Evolutionary conservation across 2,113 vertebrate species (phyloP), one percentile per base, ranked within the genome.

Genomic region (Dissostichus mawsoni): DNA sequence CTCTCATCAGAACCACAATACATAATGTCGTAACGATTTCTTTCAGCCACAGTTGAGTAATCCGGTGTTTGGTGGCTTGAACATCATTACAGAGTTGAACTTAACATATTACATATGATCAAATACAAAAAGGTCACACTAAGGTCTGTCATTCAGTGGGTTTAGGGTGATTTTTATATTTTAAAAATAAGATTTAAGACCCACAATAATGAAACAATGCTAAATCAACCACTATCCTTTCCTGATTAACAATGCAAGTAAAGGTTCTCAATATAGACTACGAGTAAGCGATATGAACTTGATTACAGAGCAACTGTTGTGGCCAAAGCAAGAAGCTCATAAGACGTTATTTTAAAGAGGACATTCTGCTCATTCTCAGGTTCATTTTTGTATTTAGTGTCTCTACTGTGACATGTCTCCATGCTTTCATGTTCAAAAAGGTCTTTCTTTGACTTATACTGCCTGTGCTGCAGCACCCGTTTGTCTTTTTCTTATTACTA

Each of bases 1-100:
- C 76, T 23, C 67, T 45, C 48, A 56, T 77, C 53, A 77, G 1
- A 6, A 5, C 2, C 14, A 66, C 63, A 18, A 56, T 0, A 52
- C 59, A 44, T 81, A 55, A 81, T 65, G 56, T 70, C 45, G 0
- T 64, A 69, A 79, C 11, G 65, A 78, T 85, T 73, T 57, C 4
- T 59, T 18, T n/a, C 25, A 29, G 65, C 13, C n/a, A 1, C 9
- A 63, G 78, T 14, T 45, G 76, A 78, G 47, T 56, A 47, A 80
- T 55, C 69, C 50, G 68, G 3, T 63, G 74, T 59, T 50, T 3
- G 72, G 11, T 29, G 65, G 44, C 65, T 18, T 25, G 41, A 55
- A 2, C n/a, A 5, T 41, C n/a, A 29, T 14, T 2, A 8, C 47
- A 44, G 2, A 50, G 17, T 41, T 78, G 47, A 29, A 56, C 10